Evolutionary conservation across 2,113 vertebrate genomes (phyloP), one percentile per base, ranked within the genome.

Genomic region (Amblyornis subalaris): DNA sequence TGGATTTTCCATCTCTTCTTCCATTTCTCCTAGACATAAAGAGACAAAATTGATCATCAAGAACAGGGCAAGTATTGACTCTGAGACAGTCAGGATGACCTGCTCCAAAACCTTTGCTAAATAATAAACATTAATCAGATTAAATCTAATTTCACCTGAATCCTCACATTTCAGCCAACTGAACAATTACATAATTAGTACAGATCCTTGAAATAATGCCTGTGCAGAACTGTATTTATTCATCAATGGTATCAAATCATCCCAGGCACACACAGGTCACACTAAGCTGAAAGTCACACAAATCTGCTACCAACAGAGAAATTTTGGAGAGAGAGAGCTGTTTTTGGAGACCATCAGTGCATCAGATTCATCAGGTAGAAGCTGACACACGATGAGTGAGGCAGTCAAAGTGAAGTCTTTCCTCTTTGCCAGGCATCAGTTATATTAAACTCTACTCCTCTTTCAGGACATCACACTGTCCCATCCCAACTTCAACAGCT

Each of bases 1-100:
- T 11, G 99, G 98, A 89, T 99, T 99, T 97, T 99, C 99, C 98
- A 99, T 98, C 96, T 99, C 99, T 96, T 99, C 99, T 96, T 99
- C 99, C 95, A 99, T 97, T 97, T 99, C 99, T 94, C 99, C 99
- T 99, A 95, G 79, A 85, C 58, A 86, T 2, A 87, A 21, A 89
- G 77, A 87, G 55, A 90, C 54, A 54, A 81, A 45, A 55, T 9
- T 15, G 44, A 88, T 73, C 16, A 38, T 72, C 29, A 76, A 40
- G 14, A 86, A 42, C 28, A 74, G 44, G 4, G 10, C 26, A 83
- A 74, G 26, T 28, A 66, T 2, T 69, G 15, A 80, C 76, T 82
- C 20, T 29, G 40, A 78, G 47, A 20, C 79, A 89, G 36, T 29
- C 10, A 71, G 31, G 65, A 86, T 9, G 3, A 78, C 71, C 25